These are phyloP conservation scores for Dicroscelio sp. DNA, from an alignment of 2,888 invertebrate species.

Conservation along the genomic window DNA sequence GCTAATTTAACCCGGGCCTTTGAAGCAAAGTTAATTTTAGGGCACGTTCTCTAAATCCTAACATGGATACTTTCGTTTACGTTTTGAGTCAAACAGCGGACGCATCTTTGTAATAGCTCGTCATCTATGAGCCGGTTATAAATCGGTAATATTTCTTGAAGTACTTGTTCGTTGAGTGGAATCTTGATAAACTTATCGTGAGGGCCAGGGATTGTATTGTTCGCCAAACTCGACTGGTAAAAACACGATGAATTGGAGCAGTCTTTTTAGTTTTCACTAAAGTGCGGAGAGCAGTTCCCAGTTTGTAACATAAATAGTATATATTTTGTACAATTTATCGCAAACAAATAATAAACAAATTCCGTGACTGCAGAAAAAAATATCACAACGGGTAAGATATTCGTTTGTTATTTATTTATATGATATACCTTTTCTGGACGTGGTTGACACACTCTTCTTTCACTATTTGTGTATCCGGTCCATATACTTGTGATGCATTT, in stretches of 20 bases:
- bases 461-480: neutral
- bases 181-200: neutral
- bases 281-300: conserved; percentile 30
- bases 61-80: neutral
- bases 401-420: no score
- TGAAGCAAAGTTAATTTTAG: neutral
- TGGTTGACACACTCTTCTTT: conserved; percentile 35
- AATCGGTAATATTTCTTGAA: neutral
- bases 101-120: neutral
- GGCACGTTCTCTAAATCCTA: neutral
- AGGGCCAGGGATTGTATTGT: neutral
- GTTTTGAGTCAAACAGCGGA: neutral
- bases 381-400: no score
- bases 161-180: neutral
- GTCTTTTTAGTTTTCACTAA: conserved; percentile 1
- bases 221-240: conserved; percentile 20
- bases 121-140: neutral
- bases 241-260: conserved; percentile 8
- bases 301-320: neutral
- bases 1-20: conserved; percentile 24
- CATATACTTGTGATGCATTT: conserved; percentile 3
- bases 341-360: neutral
- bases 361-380: no score
- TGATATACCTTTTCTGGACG: conserved; percentile 15
- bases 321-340: neutral